These are phyloP conservation scores for Caenorhabditis japonica DNA, from an alignment of 2,888 invertebrate species.

Conservation along the genomic window DNA sequence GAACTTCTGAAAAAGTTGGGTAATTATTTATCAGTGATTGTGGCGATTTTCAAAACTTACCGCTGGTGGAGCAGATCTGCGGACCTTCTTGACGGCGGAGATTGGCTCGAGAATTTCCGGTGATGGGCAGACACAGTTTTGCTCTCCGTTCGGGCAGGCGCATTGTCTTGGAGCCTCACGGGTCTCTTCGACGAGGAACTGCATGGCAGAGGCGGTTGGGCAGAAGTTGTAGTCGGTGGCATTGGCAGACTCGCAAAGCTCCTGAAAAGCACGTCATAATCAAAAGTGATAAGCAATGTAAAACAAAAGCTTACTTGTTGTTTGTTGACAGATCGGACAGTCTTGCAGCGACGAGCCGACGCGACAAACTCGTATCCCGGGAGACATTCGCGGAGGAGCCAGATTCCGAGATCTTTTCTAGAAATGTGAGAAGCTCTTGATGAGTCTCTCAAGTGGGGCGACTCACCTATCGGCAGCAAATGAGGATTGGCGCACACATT, in stretches of 20 bases:
- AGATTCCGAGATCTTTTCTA: conserved; percentile 76
- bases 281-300: neutral
- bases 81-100: conserved; percentile 59
- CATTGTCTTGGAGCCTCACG: conserved; percentile 73
- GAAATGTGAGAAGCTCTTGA: conserved; percentile 40
- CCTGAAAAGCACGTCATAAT: conserved; percentile 16
- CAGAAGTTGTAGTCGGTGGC: conserved; percentile 74
- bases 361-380: conserved; percentile 75
- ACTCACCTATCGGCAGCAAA: conserved; percentile 70
- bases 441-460: conserved; percentile 10
- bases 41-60: neutral
- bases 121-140: conserved; percentile 72
- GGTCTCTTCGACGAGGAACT: conserved; percentile 72
- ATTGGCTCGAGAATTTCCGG: conserved; percentile 75
- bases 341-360: conserved; percentile 72
- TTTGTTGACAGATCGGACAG: conserved; percentile 69
- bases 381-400: conserved; percentile 75
- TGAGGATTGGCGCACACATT: conserved; percentile 72
- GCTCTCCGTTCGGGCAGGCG: conserved; percentile 73
- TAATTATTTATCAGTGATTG: neutral
- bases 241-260: conserved; percentile 72
- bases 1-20: conserved; percentile 50
- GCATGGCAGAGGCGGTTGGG: conserved; percentile 60
- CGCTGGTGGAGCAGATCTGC: conserved; percentile 59
- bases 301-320: conserved; percentile 62